Percentiles rank a stretch among this genome's conserved stretches.
Conservation (phyloP, 2,113 vertebrate genomes). For the Phaethon lepturus region DNA sequence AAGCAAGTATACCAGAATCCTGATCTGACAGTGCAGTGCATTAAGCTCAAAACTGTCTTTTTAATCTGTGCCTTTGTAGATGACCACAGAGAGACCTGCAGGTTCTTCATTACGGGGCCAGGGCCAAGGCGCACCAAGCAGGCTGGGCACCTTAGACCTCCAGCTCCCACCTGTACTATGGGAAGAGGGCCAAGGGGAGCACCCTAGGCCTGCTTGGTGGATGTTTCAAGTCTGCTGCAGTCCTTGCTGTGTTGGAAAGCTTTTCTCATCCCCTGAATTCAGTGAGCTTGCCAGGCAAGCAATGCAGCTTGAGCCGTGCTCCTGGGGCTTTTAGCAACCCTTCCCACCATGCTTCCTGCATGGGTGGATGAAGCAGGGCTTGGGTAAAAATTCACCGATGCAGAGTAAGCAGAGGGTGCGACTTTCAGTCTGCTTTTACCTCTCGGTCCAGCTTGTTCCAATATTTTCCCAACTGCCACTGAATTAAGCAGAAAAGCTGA, state of each 20-base stretch:
- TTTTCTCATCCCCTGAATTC: not conserved
- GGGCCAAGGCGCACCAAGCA: not conserved
- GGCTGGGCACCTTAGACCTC: not conserved
- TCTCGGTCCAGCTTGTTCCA: not conserved
- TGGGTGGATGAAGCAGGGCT: not conserved
- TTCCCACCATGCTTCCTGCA: too few species aligned
- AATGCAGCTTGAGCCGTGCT: not conserved
- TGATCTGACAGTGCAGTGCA: not conserved
- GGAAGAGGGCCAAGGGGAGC: not conserved
- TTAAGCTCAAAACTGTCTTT: not conserved
- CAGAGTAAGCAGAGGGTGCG: not conserved
- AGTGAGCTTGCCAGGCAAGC: not conserved
- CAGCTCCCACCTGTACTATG: not conserved
- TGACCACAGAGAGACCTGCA: not conserved
- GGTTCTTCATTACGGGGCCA: not conserved
- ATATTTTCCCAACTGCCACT: not conserved
- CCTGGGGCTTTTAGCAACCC: not conserved
- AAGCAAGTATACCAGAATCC: not conserved
- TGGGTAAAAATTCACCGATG: not conserved
- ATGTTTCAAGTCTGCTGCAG: not conserved
- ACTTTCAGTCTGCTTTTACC: not conserved
- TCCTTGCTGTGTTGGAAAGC: not conserved
- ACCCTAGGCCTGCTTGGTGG: not conserved
- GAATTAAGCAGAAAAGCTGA: not conserved
- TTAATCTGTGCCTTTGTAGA: not conserved